Evolutionary conservation across 2,113 vertebrate species (phyloP), one percentile per base, ranked within the genome.

Genomic region (Sula dactylatra): DNA sequence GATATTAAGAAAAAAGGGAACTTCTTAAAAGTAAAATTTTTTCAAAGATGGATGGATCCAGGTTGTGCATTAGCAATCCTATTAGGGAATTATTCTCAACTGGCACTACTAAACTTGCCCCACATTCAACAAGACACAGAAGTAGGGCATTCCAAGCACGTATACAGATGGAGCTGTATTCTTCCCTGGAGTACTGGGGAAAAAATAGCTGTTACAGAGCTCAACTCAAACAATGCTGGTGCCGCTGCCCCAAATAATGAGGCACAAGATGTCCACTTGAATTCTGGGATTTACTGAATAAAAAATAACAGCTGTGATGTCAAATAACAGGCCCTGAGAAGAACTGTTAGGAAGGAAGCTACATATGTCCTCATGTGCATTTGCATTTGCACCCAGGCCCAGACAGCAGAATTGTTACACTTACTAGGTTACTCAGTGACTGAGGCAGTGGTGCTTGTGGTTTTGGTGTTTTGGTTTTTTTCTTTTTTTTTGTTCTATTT

Each of bases 71-170:
- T 38, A 78, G 22, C 22, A 76, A 45, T 71, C 61, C 52, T 82
- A 7, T 65, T 40, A 38, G 21, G 36, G 66, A 89, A 80, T 77
- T 82, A 66, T 76, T 83, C 62, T 94, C 47, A 87, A 50, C 10
- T 82, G 70, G 27, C 45, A 89, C 83, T 95, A 82, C 55, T 85
- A 87, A 97, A 94, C 83, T 89, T 85, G 88, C 47, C 52, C 77
- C 40, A 81, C 52, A 83, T 94, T 88, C 25, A 86, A 74, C 0
- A 0, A 93, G 49, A 45, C 36, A 82, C 20, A 76, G 52, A 96
- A 95, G 67, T 34, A 94, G 70, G 81, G 34, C 86, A 92, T 32
- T 82, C 27, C 34, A 84, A 85, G 52, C 25, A 44, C 2, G 6
- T 65, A 72, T 10, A 71, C 69, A 93, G 69, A 86, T 27, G 56